These are phyloP conservation scores for Nesometra sesokonis DNA, from an alignment of 35 echinoderm and acorn worm species.

Conservation along the genomic window DNA sequence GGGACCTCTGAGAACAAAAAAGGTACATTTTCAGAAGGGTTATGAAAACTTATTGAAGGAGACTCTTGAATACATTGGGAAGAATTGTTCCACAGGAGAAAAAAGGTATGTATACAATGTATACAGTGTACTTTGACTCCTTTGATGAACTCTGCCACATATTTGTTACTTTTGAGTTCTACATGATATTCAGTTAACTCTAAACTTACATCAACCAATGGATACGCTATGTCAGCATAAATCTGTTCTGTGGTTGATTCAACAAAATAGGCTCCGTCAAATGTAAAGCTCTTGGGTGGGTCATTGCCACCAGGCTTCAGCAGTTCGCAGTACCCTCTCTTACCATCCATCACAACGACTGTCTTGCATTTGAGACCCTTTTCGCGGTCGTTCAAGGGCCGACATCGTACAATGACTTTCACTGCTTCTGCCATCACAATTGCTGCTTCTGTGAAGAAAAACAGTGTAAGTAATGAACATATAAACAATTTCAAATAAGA, in stretches of 20 bases:
- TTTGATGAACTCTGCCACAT: too few relatives aligned
- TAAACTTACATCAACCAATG: conserved; percentile 87
- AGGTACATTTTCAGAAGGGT: too few relatives aligned
- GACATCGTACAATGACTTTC: conserved; percentile 97
- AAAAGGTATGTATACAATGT: too few relatives aligned
- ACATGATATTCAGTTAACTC: background rate
- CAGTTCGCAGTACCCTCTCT: conserved; percentile 68
- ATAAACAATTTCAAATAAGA: too few relatives aligned
- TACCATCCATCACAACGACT: conserved; percentile 72
- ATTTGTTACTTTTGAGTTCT: too few relatives aligned
- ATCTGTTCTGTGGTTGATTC: conserved; percentile 93
- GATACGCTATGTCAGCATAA: conserved; percentile 94
- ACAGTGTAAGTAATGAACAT: too few relatives aligned
- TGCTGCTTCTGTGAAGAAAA: too few relatives aligned
- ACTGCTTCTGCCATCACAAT: conserved; percentile 95
- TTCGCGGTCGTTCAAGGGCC: conserved; percentile 79
- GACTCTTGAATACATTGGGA: too few relatives aligned
- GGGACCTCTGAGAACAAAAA: too few relatives aligned
- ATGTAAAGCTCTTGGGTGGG: conserved; percentile 85
- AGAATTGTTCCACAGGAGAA: too few relatives aligned
- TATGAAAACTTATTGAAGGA: too few relatives aligned
- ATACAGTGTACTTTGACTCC: too few relatives aligned
- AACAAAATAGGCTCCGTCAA: conserved; percentile 80
- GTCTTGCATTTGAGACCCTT: conserved; percentile 49
- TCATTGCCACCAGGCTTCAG: conserved; percentile 82